Base-by-base conservation (phyloP, 2,888 invertebrate genomes). In the Pachydiplax longipennis region DNA sequence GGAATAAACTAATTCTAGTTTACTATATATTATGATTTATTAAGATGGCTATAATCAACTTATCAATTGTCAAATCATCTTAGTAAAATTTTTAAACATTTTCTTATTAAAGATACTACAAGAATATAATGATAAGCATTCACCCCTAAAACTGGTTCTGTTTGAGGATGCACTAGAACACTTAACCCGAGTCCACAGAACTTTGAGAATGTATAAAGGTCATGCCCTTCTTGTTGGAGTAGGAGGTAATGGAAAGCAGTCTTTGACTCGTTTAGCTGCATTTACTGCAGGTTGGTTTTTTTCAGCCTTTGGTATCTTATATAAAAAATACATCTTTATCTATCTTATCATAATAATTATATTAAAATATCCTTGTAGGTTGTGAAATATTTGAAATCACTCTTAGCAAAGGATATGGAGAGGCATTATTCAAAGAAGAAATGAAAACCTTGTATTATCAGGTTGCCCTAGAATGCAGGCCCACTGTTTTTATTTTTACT, bases 81-180 rank as follows among this genome's bases (percentile, higher is more conserved):
- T 3, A 5, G 8, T 73, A 73, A 10, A 2, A 10, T 8, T 25
- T 53, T 13, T 53, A 15, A 15, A 8, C 31, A 53, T 6, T 58
- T 91, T 91, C 91, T 91, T n/a, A 80, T 53, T 80, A 0, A 92
- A 97, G 97, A 97, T 98, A 92, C 93, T 98, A 81, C 97, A 97
- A 92, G 97, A 98, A 92, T 98, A 97, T 94, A 97, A 97, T 93
- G 98, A 98, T 92, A 95, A 95, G 40, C 95, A 96, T 90, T 93
- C 93, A 12, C 96, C 97, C 93, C 95, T 98, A 94, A 96, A 96
- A 40, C 95, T 99, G 92, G 98, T 99, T 0, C 94, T 99, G 40
- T 99, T 99, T 93, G 97, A 99, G 93, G 98, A 98, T 93, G 98
- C 98, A 80, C 94, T 99, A 90, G 98, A 99, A 93, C 98, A 99